Base-by-base conservation (phyloP, 2,888 invertebrate species). In the Coronaproctus castanopsis region DNA sequence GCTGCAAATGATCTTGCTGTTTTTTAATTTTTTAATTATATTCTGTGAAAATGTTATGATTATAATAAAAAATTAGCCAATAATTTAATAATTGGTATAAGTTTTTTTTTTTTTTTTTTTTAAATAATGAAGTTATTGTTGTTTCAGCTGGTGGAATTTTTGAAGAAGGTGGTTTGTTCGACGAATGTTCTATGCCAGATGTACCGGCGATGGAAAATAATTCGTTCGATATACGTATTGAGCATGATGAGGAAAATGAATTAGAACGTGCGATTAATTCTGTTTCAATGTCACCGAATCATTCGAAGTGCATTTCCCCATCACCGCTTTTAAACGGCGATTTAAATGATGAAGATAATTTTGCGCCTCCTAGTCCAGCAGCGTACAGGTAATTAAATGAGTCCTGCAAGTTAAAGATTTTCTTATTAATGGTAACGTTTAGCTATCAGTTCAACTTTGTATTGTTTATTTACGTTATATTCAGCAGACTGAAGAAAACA, bases 271-370 rank as follows among this genome's bases (percentile, higher is more conserved):
- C 55, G 1, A 36, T 52, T 23, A 54, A 54, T 51, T 59, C 56
- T 20, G 55, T 55, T 20, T 59, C 59, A 18, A 23, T 23, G 20
- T 21, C 51, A n/a, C 24, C 21, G 3, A 24, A 54, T 20, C 24
- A 21, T 3, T 53, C 53, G 21, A 23, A 23, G 36, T 36, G 55
- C n/a, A 21, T 49, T 14, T 22, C 24, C 2, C 21, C 49, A 21
- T 52, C 58, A 19, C 18, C 24, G 49, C 49, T 69, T 71, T 23
- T 70, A 71, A 78, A 79, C 24, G 76, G 76, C 55, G 80, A 79
- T 68, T 85, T 85, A 52, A 84, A 82, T 2, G 85, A 83, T 65
- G 85, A 84, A 64, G 83, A 85, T 67, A 80, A 86, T 69, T 87
- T 86, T 68, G 85, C 87, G 69, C 85, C 82, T 5, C 80, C 83